Evolutionary conservation across 2,113 vertebrate species (phyloP).

Genomic region (Campylorhamphus procurvoides): DNA sequence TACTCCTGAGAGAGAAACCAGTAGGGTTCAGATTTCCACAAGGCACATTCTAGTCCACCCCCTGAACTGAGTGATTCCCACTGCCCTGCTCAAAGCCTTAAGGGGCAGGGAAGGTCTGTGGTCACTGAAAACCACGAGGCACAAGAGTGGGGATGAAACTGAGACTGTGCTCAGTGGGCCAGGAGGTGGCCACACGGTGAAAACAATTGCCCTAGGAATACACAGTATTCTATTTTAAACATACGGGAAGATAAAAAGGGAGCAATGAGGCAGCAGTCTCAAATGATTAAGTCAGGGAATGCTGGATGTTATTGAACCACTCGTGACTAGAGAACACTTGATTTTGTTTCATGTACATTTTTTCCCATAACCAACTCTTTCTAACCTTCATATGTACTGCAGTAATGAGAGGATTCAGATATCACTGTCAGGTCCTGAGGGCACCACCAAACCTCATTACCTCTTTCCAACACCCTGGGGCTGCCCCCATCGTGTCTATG

Average conservation of each 20-base stretch:
- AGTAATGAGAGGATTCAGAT: background rate
- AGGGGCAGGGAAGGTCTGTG: background rate
- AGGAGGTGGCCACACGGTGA: background rate
- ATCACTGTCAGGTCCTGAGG: background rate
- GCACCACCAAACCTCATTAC: background rate
- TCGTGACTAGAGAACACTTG: background rate
- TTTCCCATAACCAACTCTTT: background rate
- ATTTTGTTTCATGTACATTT: background rate
- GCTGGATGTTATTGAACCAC: background rate
- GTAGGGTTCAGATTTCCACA: background rate
- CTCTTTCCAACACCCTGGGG: background rate
- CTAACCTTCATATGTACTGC: background rate
- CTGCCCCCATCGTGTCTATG: too few species aligned
- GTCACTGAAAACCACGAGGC: background rate
- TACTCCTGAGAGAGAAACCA: background rate
- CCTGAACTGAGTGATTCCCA: background rate
- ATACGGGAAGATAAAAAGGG: background rate
- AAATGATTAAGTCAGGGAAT: background rate
- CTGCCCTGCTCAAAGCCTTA: background rate
- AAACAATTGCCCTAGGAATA: background rate
- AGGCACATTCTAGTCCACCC: background rate
- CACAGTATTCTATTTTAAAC: background rate
- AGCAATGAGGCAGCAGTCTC: background rate
- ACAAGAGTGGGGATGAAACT: background rate
- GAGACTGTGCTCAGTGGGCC: background rate